Evolutionary conservation across 2,113 vertebrate genomes (phyloP).

Genomic region (Sus scrofa): DNA sequence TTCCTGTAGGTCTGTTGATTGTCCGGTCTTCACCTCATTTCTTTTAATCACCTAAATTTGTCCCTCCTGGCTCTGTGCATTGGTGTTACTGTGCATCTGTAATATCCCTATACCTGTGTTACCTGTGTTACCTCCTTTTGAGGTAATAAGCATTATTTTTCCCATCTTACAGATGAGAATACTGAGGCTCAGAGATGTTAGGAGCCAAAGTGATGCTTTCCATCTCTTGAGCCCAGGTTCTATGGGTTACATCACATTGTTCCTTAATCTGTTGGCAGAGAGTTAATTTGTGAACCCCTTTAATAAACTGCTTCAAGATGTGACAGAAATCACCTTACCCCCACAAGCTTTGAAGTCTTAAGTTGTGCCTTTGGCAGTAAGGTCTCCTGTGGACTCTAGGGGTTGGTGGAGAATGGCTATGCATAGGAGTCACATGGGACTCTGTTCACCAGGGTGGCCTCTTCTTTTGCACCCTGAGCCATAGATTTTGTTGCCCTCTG

Average conservation of each 20-base stretch:
- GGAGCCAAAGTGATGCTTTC: background rate
- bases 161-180: background rate
- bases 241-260: background rate
- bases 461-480: background rate
- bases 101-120: background rate
- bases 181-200: background rate
- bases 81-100: background rate
- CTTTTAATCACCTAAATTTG: constrained; percentile 20
- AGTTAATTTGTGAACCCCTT: background rate
- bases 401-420: background rate
- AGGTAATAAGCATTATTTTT: background rate
- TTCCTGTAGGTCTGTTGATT: background rate
- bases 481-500: background rate
- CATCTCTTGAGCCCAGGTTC: background rate
- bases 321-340: background rate
- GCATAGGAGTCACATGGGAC: background rate
- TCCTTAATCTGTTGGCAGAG: background rate
- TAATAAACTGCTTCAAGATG: background rate
- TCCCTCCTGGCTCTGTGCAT: background rate
- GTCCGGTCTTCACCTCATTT: constrained; percentile 6
- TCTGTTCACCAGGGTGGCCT: background rate
- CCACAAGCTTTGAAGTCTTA: background rate
- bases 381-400: background rate
- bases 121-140: background rate
- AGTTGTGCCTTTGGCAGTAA: background rate